Evolutionary conservation across 2,797 vertebrate genomes (phyloP), one percentile per base, ranked within the genome.

Genomic region (Odontamblyopus lacepedii): DNA sequence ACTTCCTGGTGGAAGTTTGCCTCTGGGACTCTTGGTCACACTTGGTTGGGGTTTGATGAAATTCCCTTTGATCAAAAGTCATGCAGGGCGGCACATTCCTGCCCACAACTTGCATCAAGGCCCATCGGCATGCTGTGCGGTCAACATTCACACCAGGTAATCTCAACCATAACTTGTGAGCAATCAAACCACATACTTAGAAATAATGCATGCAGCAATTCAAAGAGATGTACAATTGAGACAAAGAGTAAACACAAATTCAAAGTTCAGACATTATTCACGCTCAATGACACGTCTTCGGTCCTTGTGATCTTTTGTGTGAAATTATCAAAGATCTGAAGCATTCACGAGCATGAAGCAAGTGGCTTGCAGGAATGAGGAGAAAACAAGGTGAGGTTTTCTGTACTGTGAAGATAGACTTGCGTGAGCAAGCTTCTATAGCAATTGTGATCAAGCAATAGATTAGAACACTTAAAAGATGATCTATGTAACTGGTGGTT

Each of bases 21-120:
- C 87, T 83, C 29, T 55, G 79, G 83, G 83, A 82, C 74, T 61
- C 85, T 82, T 85, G 82, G 82, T 87, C 90, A 91, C 83, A 84
- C 80, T 84, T 19, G 50, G 79, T 88, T 88, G 82, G 73, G 68
- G 71, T 79, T 81, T 85, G 81, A 87, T 84, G 81, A 90, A 90
- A 86, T 35, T 72, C 38, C 78, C 80, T 87, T 88, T 87, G 82
- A 88, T 90, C 82, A 81, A 60, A 81, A 72, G 84, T 77, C 16
- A 75, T 48, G 41, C 63, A 65, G 38, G 41, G 41, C 12, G 18
- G 59, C 48, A 71, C 32, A 29, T 29, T 55, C 0, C 7, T 64
- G 70, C 67, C 44, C 18, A 77, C 66, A 60, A 55, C 59, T 76
- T 63, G 67, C 70, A 57, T 1, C 30, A 60, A 69, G 69, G 69